Percentiles rank a stretch among this genome's conserved stretches.
Conservation (phyloP, 2,888 invertebrate species). For the Trisateles emortualis region DNA sequence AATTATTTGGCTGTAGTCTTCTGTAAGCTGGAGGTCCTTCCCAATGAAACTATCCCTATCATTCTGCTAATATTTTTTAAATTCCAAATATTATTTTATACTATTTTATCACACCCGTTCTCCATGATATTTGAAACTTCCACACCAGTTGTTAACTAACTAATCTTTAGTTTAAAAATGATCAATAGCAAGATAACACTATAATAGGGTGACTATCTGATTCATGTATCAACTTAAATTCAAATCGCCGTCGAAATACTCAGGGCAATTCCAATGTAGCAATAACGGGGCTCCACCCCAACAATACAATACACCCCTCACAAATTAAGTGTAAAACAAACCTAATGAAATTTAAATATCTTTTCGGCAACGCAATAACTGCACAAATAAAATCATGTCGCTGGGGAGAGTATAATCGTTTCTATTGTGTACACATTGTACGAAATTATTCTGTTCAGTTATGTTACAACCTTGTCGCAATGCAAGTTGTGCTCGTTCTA, state of each 20-base stretch:
- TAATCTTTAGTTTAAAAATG: slow-evolving; percentile 68
- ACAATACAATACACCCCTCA: slow-evolving; percentile 78
- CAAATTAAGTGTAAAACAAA: slow-evolving; percentile 88
- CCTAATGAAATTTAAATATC: slow-evolving; percentile 87
- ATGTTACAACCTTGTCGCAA: slow-evolving; percentile 71
- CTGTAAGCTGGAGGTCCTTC: no score
- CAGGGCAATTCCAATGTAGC: slow-evolving; percentile 74
- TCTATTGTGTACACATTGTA: slow-evolving; percentile 83
- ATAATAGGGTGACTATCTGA: slow-evolving; percentile 75
- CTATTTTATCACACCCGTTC: slow-evolving; percentile 16
- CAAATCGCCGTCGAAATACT: slow-evolving; percentile 77
- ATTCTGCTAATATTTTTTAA: no score
- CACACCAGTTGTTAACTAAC: slow-evolving; percentile 58
- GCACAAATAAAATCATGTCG: slow-evolving; percentile 86
- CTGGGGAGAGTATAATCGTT: slow-evolving; percentile 82
- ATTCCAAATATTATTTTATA: slow-evolving; percentile 31
- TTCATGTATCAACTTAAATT: slow-evolving; percentile 79
- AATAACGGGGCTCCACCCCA: slow-evolving; percentile 78
- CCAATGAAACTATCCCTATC: no score
- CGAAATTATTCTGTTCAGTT: slow-evolving; percentile 62
- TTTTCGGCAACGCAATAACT: slow-evolving; percentile 83
- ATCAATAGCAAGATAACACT: slow-evolving; percentile 63
- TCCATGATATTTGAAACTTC: slow-evolving; percentile 47
- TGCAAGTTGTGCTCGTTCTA: slow-evolving; percentile 45
- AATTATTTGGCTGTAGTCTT: no score